Evolutionary conservation across 2,888 invertebrate species (phyloP).

Genomic region (Limenitis camilla): DNA sequence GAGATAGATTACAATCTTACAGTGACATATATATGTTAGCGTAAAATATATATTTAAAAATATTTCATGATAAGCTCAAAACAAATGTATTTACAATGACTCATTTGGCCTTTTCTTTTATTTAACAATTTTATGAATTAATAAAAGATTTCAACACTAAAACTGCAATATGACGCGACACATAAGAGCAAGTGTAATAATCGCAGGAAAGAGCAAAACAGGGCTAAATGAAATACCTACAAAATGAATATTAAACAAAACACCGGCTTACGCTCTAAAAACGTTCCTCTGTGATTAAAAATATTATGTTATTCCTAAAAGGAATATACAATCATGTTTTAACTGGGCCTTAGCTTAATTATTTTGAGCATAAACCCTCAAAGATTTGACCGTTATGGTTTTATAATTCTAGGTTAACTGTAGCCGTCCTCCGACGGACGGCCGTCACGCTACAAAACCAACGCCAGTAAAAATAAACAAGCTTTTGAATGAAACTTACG

Average conservation of each 20-base stretch:
- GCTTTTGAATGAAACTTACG: neutral
- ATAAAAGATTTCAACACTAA: neutral
- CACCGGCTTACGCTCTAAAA: conserved; percentile 4
- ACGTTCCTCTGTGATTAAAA: conserved; percentile 6
- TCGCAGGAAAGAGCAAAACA: conserved; percentile 4
- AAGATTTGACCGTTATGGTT: conserved; percentile 58
- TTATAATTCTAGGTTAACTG: conserved; percentile 55
- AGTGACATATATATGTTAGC: too few species aligned
- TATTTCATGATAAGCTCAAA: too few species aligned
- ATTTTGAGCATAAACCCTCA: conserved; percentile 56
- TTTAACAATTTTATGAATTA: too few species aligned
- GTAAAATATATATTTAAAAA: too few species aligned
- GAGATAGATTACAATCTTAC: too few species aligned
- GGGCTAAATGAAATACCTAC: conserved; percentile 7
- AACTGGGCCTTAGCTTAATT: conserved; percentile 44
- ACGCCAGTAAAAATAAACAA: neutral
- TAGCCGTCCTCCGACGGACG: conserved; percentile 24
- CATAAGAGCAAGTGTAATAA: conserved; percentile 1
- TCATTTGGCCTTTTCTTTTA: too few species aligned
- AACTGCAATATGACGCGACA: neutral
- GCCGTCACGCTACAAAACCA: conserved; percentile 49
- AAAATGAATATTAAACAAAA: conserved; percentile 6
- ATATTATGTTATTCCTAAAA: conserved; percentile 6
- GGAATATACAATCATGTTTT: conserved; percentile 14
- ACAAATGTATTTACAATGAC: too few species aligned